Evolutionary conservation across 2,113 vertebrate species (phyloP).

Genomic region (Labeo catla): DNA sequence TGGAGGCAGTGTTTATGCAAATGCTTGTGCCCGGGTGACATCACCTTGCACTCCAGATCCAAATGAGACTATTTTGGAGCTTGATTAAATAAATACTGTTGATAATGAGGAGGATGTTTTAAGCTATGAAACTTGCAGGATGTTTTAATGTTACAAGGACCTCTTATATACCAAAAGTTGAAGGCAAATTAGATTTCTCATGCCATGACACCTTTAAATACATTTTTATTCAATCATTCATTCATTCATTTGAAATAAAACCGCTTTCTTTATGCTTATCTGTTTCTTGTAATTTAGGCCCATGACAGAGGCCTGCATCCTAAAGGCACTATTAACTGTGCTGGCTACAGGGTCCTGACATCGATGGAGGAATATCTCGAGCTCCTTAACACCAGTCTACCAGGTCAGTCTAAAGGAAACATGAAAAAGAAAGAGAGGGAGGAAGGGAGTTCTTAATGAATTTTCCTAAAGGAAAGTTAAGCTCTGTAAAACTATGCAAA

Average conservation of each 20-base stretch:
- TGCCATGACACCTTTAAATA: too few relatives aligned
- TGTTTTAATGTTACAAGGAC: too few relatives aligned
- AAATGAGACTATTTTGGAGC: too few relatives aligned
- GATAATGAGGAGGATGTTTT: too few relatives aligned
- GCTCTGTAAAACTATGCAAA: background rate
- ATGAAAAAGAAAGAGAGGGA: background rate
- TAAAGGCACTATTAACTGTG: constrained; percentile 84
- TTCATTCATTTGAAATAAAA: background rate
- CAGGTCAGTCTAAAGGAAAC: constrained; percentile 73
- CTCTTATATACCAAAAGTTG: too few relatives aligned
- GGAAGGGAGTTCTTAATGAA: background rate
- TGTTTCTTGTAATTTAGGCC: constrained; percentile 71
- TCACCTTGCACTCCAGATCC: too few relatives aligned
- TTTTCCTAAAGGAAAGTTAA: background rate
- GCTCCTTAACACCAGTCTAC: constrained; percentile 82
- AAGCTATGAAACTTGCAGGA: too few relatives aligned
- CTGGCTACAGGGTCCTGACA: constrained; percentile 89
- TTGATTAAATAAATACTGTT: too few relatives aligned
- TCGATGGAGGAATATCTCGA: constrained; percentile 89
- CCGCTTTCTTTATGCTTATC: background rate
- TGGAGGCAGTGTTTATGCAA: too few relatives aligned
- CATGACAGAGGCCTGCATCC: constrained; percentile 83
- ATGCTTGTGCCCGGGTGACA: too few relatives aligned
- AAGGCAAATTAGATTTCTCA: too few relatives aligned
- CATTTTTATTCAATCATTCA: background rate